A percentile compares a stretch with the other conserved stretches of the same genome.
Conservation (phyloP, 37 sponge, comb jelly and placozoan species). For the Agelas oroides region DNA sequence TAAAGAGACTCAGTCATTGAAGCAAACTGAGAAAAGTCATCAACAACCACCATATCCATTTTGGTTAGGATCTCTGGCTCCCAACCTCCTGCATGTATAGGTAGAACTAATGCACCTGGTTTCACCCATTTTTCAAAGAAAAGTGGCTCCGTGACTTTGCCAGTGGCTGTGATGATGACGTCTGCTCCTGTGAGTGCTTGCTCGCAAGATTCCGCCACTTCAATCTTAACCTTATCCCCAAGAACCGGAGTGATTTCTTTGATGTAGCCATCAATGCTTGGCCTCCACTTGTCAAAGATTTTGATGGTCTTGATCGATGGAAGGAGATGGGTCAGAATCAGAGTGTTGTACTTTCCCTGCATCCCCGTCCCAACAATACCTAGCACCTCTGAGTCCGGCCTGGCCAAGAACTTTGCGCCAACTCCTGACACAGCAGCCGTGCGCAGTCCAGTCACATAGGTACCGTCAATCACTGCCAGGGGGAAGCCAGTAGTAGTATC, state of each 20-base stretch:
- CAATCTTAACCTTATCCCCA: conserved; percentile 2
- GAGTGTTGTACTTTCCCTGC: conserved; percentile 49
- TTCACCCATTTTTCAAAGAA: conserved; percentile 47
- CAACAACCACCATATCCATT: conserved; percentile 31
- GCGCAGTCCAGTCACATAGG: conserved; percentile 51
- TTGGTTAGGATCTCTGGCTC: conserved; percentile 10
- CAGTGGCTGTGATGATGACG: conserved; percentile 37
- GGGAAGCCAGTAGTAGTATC: conserved; percentile 40
- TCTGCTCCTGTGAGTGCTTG: conserved; percentile 30
- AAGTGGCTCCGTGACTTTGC: conserved; percentile 12
- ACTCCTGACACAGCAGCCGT: conserved; percentile 49
- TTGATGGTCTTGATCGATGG: conserved; percentile 18
- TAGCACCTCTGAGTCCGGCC: conserved; percentile 29
- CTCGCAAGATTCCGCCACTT: neutral
- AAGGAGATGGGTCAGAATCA: conserved; percentile 4
- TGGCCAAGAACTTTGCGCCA: conserved; percentile 8
- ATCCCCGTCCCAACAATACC: conserved; percentile 44
- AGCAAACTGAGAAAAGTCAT: conserved; percentile 25
- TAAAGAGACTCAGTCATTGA: neutral
- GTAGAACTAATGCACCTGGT: conserved; percentile 41
- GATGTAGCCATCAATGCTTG: conserved; percentile 14
- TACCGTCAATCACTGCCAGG: conserved; percentile 36
- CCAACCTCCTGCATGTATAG: conserved; percentile 34
- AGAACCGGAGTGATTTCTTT: neutral
- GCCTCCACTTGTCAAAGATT: conserved; percentile 24